Conservation (phyloP, 1,140 invertebrate species). For the Cydia fagiglandana region DNA sequence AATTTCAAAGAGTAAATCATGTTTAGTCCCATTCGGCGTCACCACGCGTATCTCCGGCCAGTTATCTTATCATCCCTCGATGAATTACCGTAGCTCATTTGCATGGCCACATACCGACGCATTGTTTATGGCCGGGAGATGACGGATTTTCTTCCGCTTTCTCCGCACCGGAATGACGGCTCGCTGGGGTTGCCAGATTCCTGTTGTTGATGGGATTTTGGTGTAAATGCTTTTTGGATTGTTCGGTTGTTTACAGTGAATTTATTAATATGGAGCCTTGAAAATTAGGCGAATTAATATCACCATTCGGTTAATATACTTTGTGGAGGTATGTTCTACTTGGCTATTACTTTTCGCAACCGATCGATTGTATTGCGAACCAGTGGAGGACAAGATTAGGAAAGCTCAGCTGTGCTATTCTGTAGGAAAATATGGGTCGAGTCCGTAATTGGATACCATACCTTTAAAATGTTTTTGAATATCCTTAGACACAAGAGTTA, state of each 20-base stretch:
- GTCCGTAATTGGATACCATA: no score
- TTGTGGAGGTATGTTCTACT: background rate
- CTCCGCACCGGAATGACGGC: constrained; percentile 33
- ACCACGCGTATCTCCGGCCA: constrained; percentile 66
- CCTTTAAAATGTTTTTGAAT: no score
- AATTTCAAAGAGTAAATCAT: constrained; percentile 27
- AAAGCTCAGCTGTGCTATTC: background rate
- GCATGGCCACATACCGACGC: constrained; percentile 54
- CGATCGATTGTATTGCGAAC: background rate
- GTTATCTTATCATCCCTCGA: constrained; percentile 74
- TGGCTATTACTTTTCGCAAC: background rate
- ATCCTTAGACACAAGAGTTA: no score
- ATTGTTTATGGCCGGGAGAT: constrained; percentile 72
- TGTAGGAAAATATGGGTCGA: no score
- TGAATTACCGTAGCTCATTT: constrained; percentile 74
- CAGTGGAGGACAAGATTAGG: background rate
- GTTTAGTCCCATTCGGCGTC: constrained; percentile 33
- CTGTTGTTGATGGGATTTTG: constrained; percentile 31
- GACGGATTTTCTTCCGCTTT: constrained; percentile 75
- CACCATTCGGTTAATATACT: no score
- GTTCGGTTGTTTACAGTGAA: background rate
- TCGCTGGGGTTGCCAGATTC: constrained; percentile 21
- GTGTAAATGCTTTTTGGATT: constrained; percentile 5
- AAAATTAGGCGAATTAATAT: no score
- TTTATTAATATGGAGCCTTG: no score